Conservation (phyloP, 2,113 vertebrate species). For the Bambusicola thoracicus region DNA sequence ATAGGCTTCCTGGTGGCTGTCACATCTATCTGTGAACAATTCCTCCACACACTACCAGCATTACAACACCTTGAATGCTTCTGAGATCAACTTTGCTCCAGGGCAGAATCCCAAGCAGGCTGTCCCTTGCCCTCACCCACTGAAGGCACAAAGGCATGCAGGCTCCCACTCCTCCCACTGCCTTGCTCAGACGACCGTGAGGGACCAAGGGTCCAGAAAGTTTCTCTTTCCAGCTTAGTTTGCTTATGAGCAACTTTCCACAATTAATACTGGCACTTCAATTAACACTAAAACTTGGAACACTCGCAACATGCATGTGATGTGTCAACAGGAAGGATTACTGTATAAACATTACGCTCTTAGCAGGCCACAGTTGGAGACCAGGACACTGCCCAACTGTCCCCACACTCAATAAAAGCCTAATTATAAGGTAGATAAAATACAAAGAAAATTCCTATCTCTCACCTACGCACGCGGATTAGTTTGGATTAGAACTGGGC, state of each 20-base stretch:
- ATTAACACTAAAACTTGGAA: not conserved
- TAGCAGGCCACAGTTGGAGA: not conserved
- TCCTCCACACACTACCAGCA: not conserved
- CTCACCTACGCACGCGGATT: not conserved
- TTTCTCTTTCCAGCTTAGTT: not conserved
- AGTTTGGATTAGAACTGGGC: not conserved
- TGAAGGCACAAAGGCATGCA: not conserved
- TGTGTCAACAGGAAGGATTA: not conserved
- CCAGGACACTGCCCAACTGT: not conserved
- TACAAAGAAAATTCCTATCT: not conserved
- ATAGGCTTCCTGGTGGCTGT: too few species aligned
- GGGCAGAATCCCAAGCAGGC: not conserved
- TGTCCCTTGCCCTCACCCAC: not conserved
- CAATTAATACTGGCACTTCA: not conserved
- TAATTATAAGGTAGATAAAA: not conserved
- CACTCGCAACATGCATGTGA: not conserved
- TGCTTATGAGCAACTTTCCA: conserved; percentile 36
- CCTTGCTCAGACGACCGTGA: not conserved
- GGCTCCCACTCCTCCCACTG: not conserved
- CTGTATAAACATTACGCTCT: rapidly evolving
- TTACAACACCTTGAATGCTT: rapidly evolving
- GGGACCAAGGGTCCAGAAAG: not conserved
- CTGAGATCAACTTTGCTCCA: not conserved
- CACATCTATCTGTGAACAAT: rapidly evolving
- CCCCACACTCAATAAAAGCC: not conserved